Conservation (phyloP, 1,140 invertebrate genomes). For the Melitaea cinxia region DNA sequence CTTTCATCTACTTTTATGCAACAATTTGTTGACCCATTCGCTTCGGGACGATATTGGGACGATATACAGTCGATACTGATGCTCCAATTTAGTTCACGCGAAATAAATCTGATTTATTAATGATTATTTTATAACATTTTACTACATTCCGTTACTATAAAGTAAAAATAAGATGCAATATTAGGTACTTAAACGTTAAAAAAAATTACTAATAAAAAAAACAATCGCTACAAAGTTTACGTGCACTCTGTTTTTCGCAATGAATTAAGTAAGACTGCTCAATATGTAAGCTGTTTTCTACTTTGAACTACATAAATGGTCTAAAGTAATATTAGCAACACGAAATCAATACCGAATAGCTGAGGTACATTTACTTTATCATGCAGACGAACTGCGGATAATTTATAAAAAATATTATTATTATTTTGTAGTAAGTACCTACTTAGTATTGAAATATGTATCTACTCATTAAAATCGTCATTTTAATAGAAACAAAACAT, state of each 20-base stretch:
- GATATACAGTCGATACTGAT: too few relatives aligned
- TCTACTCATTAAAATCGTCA: neutral
- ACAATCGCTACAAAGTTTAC: constrained; percentile 36
- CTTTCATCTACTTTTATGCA: neutral
- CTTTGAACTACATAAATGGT: constrained; percentile 23
- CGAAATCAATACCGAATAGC: constrained; percentile 36
- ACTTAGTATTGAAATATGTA: neutral
- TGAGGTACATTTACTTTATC: neutral
- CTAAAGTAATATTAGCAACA: constrained; percentile 28
- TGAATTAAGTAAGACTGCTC: constrained; percentile 3
- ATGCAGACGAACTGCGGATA: neutral
- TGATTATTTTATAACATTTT: too few relatives aligned
- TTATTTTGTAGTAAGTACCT: neutral
- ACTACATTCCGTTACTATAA: too few relatives aligned
- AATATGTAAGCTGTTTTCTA: constrained; percentile 13
- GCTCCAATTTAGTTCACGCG: too few relatives aligned
- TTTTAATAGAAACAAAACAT: neutral
- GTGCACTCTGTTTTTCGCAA: constrained; percentile 34
- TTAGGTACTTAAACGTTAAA: too few relatives aligned
- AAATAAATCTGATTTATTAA: too few relatives aligned
- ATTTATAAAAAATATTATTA: too few relatives aligned
- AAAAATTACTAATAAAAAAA: too few relatives aligned
- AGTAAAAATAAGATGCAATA: too few relatives aligned
- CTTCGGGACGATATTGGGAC: too few relatives aligned
- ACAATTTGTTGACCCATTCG: too few relatives aligned